Conservation (phyloP, 2,888 invertebrate genomes). For the Suillia variegata region DNA sequence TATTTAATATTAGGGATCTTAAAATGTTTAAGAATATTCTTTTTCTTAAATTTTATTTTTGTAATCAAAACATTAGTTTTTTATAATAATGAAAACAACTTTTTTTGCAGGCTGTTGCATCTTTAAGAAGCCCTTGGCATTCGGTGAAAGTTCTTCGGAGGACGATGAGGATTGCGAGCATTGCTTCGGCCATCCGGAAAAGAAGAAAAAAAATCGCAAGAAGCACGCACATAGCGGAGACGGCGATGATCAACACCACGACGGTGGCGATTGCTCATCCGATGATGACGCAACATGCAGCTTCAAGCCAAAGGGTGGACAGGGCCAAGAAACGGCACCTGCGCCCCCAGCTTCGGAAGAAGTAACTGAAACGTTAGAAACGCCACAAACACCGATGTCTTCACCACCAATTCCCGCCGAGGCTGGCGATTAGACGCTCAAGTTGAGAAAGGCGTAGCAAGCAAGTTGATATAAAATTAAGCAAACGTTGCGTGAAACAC, state of each 20-base stretch:
- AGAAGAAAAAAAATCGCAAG: slow-evolving; percentile 61
- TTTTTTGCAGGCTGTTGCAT: slow-evolving; percentile 98
- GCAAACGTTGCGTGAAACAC: too few species aligned
- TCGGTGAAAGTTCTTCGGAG: slow-evolving; percentile 88
- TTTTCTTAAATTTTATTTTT: too few species aligned
- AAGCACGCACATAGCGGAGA: slow-evolving; percentile 3
- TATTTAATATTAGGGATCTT: too few species aligned
- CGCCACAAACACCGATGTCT: too few species aligned
- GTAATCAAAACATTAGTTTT: neutral
- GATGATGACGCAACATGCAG: neutral
- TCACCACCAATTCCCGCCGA: too few species aligned
- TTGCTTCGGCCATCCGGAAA: slow-evolving; percentile 82
- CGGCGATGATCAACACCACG: slow-evolving; percentile 18
- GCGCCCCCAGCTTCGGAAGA: too few species aligned
- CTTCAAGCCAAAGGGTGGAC: neutral
- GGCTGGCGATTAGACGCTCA: too few species aligned
- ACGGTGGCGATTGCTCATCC: slow-evolving; percentile 16
- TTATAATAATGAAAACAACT: neutral
- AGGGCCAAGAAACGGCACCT: neutral
- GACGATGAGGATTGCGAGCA: slow-evolving; percentile 84
- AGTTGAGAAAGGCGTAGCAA: too few species aligned
- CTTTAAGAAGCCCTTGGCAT: slow-evolving; percentile 85
- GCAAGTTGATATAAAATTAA: too few species aligned
- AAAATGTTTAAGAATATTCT: too few species aligned
- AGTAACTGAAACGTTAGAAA: too few species aligned